Evolutionary conservation across 2,888 invertebrate species (phyloP), one percentile per base, ranked within the genome.

Genomic region (Noctua comes): DNA sequence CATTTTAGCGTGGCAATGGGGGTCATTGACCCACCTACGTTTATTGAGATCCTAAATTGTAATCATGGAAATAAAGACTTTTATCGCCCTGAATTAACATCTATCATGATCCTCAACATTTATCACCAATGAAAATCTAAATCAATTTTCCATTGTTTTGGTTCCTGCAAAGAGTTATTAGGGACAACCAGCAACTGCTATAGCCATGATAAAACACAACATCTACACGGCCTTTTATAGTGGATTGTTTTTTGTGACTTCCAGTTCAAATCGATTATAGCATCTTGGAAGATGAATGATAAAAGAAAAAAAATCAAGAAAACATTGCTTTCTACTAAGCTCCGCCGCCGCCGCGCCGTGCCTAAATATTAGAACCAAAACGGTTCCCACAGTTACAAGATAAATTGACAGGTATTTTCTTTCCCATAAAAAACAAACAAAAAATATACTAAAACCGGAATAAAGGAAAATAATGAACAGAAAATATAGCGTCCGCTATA

Each of bases 401-500:
- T n/a, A 54, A 7, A 43, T 31, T 8, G 2, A 69, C 24, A 68
- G 13, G 13, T 1, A 46, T 51, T 27, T 24, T 5, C 11, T 46
- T 54, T 18, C 18, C 3, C 46, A 10, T 7, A 59, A 48, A 40
- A 62, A 59, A 43, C 3, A 48, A 80, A 80, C 31, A 51, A 31
- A 31, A 43, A 5, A 62, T 36, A 73, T 62, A 31, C n/a, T 21
- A 24, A 8, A 54, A 79, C 24, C 40, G 21, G 11, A 31, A 43
- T 62, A 36, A 43, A 36, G 7, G 16, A 64, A 81, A 64, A 54
- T 43, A 51, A 62, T 62, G 40, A 80, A 43, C 48, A 64, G 8
- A 36, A 62, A 62, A 62, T 43, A 36, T 62, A 36, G 43, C 59
- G 31, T 59, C 40, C 59, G 59, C 80, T 31, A 51, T 78, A 73